Base-by-base conservation (phyloP, 2,888 invertebrate species). In the Gortyna flavago region DNA sequence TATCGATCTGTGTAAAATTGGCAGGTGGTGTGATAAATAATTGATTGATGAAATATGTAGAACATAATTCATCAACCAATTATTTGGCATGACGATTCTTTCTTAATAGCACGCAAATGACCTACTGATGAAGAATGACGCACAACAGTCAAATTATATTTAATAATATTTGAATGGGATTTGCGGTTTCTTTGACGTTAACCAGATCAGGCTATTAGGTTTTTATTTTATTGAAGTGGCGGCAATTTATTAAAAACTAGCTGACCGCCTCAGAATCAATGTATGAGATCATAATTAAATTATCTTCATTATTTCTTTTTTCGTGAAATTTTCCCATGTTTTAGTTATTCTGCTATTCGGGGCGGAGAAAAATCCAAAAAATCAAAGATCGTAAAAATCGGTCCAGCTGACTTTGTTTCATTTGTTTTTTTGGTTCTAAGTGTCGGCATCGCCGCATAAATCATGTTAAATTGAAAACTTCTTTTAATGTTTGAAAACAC, bases 141-240 rank as follows among this genome's bases (percentile, higher is more conserved):
- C 67, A 57, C 54, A 18, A 61, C 4, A 57, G 54, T 21, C 62
- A 18, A 57, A 68, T 68, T 73, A 57, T 64, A 67, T 68, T 18
- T 32, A 38, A 38, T 25, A 11, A 32, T 35, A 25, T 67, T 61
- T 35, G 1, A 54, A 62, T 41, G 32, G 9, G 25, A 35, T 66
- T 71, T 72, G 44, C 29, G 66, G 51, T 78, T 78, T 79, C 35
- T 73, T 67, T 72, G 66, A 62, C 35, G 78, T 67, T 48, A 62
- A 62, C 29, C 25, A 44, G 66, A 79, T 61, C 25, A 21, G 2
- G 48, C 32, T 32, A 16, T 41, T 67, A 18, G 0, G 44, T 7
- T 61, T 66, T 66, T 18, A 75, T 64, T 71, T 59, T 71, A 13
- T 59, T 77, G 8, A 57, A 32, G 48, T 65, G 57, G 25, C 44